Conservation (phyloP, 2,888 invertebrate genomes). For the Drosophila planitibia region DNA sequence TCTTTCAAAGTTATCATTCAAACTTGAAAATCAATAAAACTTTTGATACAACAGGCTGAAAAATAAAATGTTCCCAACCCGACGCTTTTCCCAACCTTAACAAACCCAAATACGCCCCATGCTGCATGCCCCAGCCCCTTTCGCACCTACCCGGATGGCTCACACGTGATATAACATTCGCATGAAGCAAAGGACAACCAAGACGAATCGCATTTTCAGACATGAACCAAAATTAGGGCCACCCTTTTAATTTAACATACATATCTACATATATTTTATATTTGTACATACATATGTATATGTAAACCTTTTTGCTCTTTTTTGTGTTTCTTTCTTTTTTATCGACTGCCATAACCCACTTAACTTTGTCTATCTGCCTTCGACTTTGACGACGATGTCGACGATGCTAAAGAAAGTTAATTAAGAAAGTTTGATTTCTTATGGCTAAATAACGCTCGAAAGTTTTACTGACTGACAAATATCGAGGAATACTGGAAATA, state of each 20-base stretch:
- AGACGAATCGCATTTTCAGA: background rate
- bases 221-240: conserved; percentile 24
- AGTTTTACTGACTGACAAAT: conserved; percentile 78
- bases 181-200: conserved; percentile 14
- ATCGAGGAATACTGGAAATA: conserved; percentile 73
- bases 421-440: conserved; percentile 80
- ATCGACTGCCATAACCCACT: conserved; percentile 53
- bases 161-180: conserved; percentile 43
- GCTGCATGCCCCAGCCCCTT: background rate
- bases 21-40: conserved; percentile 80
- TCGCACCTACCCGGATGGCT: conserved; percentile 2
- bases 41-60: conserved; percentile 63
- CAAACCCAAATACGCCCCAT: conserved; percentile 8
- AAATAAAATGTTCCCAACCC: conserved; percentile 34
- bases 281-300: background rate
- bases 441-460: conserved; percentile 79
- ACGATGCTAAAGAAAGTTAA: conserved; percentile 72
- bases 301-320: background rate
- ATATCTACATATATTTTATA: conserved; percentile 1
- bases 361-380: conserved; percentile 54
- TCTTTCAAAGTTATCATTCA: conserved; percentile 80
- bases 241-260: conserved; percentile 29
- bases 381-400: conserved; percentile 28
- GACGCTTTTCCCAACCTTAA: conserved; percentile 27
- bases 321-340: conserved; percentile 16